Percentiles rank a stretch among this genome's conserved stretches.
phyloP scores from a whole-genome alignment of 2,113 vertebrate species.

The Cyanoderma ruficeps region DNA sequence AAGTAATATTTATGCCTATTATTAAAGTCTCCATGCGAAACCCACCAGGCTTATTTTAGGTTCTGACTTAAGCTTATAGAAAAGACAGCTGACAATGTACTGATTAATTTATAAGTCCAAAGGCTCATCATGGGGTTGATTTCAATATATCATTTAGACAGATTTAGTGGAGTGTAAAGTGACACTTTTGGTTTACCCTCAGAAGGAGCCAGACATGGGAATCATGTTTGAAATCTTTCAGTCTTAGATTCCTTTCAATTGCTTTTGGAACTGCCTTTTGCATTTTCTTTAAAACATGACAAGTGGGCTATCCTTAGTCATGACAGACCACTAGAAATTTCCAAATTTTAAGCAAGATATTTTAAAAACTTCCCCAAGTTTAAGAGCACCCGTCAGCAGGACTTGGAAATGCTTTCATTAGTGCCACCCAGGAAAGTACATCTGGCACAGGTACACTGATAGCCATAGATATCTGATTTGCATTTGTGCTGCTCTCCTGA shows the following conservation, averaged over 20 bases:
- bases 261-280: not conserved
- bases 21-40: conserved; percentile 10
- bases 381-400: not conserved
- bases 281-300: not conserved
- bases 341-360: not conserved
- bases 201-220: not conserved
- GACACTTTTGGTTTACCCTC: not conserved
- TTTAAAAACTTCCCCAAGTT: not conserved
- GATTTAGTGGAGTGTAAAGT: not conserved
- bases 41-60: not conserved
- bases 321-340: not conserved
- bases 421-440: not conserved
- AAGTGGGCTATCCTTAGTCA: not conserved
- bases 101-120: not conserved
- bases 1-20: not conserved
- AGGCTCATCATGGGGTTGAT: not conserved
- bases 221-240: not conserved
- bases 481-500: not conserved
- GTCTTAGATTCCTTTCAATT: not conserved
- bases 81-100: not conserved
- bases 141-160: not conserved
- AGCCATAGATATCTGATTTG: not conserved
- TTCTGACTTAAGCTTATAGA: not conserved
- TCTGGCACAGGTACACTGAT: not conserved
- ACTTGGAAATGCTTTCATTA: not conserved